Conservation (phyloP, 2,888 invertebrate species). For the Oeneis ivallda region DNA sequence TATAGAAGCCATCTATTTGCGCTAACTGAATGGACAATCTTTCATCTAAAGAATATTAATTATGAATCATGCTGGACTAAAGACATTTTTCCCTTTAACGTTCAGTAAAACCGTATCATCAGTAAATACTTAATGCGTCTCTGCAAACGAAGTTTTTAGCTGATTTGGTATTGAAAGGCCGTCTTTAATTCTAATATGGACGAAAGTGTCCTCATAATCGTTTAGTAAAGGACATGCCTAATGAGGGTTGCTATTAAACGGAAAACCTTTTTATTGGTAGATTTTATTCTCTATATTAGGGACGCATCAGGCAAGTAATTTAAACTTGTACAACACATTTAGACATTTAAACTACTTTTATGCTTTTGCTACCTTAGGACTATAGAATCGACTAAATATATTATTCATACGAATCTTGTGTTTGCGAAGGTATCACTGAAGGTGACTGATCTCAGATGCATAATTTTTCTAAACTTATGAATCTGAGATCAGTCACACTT, state of each 20-base stretch:
- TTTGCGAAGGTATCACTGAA: no score
- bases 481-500: no score
- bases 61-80: conserved; percentile 3
- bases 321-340: no score
- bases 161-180: neutral
- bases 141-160: neutral
- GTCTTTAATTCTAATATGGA: conserved; percentile 9
- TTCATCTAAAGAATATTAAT: conserved; percentile 26
- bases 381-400: neutral
- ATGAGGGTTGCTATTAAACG: neutral
- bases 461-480: no score
- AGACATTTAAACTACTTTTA: no score
- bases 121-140: no score
- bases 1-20: conserved; percentile 18
- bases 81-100: conserved; percentile 12
- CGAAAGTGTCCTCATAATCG: neutral
- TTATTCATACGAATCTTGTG: neutral
- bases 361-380: neutral
- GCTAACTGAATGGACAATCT: conserved; percentile 27
- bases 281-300: neutral
- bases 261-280: neutral
- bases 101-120: neutral
- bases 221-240: neutral
- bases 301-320: no score
- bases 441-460: no score